A percentile compares a stretch with the other conserved stretches of the same genome.
Conservation (phyloP, 2,797 vertebrate genomes). For the Myiotriccus ornatus region DNA sequence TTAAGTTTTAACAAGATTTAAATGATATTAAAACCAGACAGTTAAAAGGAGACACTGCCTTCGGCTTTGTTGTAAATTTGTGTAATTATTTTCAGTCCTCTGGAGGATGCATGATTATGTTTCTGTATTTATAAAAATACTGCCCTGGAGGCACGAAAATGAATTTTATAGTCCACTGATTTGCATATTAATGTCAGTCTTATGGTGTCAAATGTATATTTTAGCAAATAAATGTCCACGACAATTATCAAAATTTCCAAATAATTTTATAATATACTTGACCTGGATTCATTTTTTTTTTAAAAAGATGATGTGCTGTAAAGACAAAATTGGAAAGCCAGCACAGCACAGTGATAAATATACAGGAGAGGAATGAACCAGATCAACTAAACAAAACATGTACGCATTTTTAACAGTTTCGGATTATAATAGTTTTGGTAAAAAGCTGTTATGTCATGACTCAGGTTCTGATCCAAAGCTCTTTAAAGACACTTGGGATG, state of each 20-base stretch:
- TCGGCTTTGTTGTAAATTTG: conserved; percentile 80
- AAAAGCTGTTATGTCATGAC: not conserved
- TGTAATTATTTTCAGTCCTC: conserved; percentile 84
- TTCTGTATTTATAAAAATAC: conserved; percentile 84
- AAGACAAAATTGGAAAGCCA: not conserved
- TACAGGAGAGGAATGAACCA: not conserved
- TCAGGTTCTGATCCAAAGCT: not conserved
- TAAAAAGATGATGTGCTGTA: not conserved
- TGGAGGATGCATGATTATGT: conserved; percentile 80
- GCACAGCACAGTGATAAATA: not conserved
- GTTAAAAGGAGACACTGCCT: conserved; percentile 82
- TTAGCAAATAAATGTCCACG: conserved; percentile 56
- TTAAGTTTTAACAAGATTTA: conserved; percentile 86
- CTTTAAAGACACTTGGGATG: not conserved
- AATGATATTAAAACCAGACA: conserved; percentile 81
- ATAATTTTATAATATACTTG: not conserved
- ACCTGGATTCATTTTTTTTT: not conserved
- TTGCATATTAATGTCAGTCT: conserved; percentile 76
- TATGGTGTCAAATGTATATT: conserved; percentile 64
- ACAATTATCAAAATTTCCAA: conserved; percentile 52
- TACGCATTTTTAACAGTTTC: not conserved
- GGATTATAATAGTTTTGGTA: not conserved
- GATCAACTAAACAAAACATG: not conserved
- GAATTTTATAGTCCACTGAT: conserved; percentile 78
- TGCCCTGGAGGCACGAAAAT: conserved; percentile 77